A percentile compares a stretch with the other conserved stretches of the same genome.
Conservation (phyloP, 2,113 vertebrate genomes). For the Tauraco erythrolophus region DNA sequence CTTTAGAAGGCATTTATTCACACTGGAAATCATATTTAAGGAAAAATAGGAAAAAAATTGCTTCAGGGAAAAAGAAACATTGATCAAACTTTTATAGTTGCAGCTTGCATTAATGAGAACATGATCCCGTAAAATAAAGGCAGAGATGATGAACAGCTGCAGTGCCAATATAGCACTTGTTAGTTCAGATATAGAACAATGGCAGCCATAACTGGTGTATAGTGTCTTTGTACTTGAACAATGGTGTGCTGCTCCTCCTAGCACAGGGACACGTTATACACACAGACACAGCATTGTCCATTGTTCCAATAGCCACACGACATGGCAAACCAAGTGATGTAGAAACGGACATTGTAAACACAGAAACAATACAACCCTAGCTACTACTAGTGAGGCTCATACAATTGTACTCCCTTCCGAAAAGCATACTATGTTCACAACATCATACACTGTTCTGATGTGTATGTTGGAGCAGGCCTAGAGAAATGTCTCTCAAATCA, state of each 20-base stretch:
- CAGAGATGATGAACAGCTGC: slow-evolving; percentile 50
- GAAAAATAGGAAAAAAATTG: neutral
- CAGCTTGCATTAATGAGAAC: slow-evolving; percentile 30
- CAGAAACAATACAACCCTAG: neutral
- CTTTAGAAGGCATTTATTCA: neutral
- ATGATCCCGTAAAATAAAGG: neutral
- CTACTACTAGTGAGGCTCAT: neutral
- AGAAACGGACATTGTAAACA: neutral
- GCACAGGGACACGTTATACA: neutral
- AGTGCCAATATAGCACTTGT: slow-evolving; percentile 34
- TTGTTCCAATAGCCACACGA: neutral
- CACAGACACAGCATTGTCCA: neutral
- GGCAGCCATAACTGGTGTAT: neutral
- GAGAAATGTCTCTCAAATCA: neutral
- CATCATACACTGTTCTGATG: neutral
- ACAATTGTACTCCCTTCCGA: neutral
- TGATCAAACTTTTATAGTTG: slow-evolving; percentile 26
- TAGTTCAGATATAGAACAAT: slow-evolving; percentile 42
- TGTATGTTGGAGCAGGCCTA: neutral
- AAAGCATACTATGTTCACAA: neutral
- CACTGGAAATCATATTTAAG: neutral
- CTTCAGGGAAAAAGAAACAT: slow-evolving; percentile 17
- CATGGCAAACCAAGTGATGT: neutral
- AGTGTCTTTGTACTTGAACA: slow-evolving; percentile 62
- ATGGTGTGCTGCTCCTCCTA: slow-evolving; percentile 52